Evolutionary conservation across 2,113 vertebrate species (phyloP).

Genomic region (Nyctereutes procyonoides): DNA sequence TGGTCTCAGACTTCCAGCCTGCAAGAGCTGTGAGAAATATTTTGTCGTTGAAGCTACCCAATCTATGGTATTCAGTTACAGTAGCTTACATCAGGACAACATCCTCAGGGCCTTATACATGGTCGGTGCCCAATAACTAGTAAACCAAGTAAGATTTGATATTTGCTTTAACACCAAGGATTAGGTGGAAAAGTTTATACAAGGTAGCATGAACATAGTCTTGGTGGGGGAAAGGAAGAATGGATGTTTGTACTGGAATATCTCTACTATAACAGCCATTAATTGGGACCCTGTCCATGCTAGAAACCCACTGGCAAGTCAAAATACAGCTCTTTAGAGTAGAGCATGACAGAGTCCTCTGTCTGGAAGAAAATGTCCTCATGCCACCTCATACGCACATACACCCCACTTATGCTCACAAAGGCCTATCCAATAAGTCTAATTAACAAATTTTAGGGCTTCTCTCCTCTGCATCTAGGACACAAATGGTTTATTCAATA

Average conservation of each 20-base stretch:
- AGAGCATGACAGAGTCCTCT: neutral
- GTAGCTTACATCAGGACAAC: neutral
- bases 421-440: neutral
- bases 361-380: neutral
- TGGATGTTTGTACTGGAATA: neutral
- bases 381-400: neutral
- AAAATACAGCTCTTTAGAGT: neutral
- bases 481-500: neutral
- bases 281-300: too few relatives aligned
- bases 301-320: neutral
- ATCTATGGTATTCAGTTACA: neutral
- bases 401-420: neutral
- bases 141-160: neutral
- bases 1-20: neutral
- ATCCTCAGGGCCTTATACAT: neutral
- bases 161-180: neutral
- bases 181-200: conserved; percentile 26
- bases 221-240: neutral
- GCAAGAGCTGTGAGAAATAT: neutral
- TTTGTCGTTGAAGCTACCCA: neutral
- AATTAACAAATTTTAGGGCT: neutral
- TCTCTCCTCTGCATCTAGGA: neutral
- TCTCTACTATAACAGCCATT: neutral
- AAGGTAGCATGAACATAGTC: neutral
- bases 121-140: neutral